These are phyloP conservation scores for Drosophila murphyi DNA, from an alignment of 1,140 invertebrate species.

Conservation along the genomic window DNA sequence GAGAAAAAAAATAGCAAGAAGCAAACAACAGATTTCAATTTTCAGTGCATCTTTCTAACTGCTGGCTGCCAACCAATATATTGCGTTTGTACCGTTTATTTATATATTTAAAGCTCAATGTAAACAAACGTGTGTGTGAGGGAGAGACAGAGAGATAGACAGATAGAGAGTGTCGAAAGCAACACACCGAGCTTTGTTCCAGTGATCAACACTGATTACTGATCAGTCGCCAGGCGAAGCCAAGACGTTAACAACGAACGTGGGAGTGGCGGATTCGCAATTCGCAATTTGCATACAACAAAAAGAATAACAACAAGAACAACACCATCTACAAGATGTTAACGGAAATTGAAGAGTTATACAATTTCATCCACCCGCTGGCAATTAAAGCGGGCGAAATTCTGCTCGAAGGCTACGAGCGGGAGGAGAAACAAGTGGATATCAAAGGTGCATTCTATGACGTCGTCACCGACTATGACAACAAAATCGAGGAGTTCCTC, in stretches of 20 bases:
- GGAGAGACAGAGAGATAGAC: not conserved
- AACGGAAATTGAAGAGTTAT: slow-evolving; percentile 86
- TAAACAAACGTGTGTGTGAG: slow-evolving; percentile 28
- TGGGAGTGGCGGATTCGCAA: slow-evolving; percentile 9
- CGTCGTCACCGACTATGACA: slow-evolving; percentile 93
- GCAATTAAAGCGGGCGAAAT: slow-evolving; percentile 73
- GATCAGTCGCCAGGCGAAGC: slow-evolving; percentile 53
- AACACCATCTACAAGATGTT: slow-evolving; percentile 48
- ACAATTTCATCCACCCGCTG: slow-evolving; percentile 86
- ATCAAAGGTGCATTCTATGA: slow-evolving; percentile 89
- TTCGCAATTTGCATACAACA: slow-evolving; percentile 5
- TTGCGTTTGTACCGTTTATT: not conserved
- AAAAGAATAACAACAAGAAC: not conserved
- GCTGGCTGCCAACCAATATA: slow-evolving; percentile 19
- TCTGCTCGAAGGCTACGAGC: slow-evolving; percentile 85
- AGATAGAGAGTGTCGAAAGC: not conserved
- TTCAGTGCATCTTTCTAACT: slow-evolving; percentile 37
- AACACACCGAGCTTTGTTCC: slow-evolving; percentile 23
- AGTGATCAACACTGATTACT: slow-evolving; percentile 12
- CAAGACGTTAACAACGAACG: slow-evolving; percentile 28
- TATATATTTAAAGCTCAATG: slow-evolving; percentile 25
- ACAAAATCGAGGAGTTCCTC: slow-evolving; percentile 91
- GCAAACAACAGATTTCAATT: slow-evolving; percentile 47
- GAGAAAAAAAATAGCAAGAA: not conserved
- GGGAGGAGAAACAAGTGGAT: slow-evolving; percentile 82